Percentiles rank a stretch among this genome's conserved stretches.
phyloP scores from a whole-genome alignment of 1,140 invertebrate species.

The Heterodera carotae region DNA sequence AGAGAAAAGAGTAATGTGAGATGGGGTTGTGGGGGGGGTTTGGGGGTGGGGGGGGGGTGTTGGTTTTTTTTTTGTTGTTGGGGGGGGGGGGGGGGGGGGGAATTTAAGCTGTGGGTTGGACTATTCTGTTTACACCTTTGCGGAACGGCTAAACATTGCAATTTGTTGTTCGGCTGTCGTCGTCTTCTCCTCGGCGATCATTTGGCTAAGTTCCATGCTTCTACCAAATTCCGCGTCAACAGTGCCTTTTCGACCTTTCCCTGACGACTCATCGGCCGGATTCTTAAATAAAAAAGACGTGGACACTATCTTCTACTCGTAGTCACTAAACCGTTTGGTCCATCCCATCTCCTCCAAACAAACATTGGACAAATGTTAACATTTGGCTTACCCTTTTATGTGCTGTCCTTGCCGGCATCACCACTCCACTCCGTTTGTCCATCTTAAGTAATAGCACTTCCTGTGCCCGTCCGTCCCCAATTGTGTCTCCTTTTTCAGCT shows the following conservation, averaged over 20 bases:
- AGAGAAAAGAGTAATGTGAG: too few relatives aligned
- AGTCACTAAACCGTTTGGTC: too few relatives aligned
- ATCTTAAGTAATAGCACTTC: slow-evolving; percentile 58
- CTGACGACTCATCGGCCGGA: not conserved
- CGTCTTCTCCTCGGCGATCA: slow-evolving; percentile 81
- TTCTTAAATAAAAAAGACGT: slow-evolving; percentile 11
- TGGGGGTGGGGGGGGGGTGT: too few relatives aligned
- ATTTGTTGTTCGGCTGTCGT: slow-evolving; percentile 80
- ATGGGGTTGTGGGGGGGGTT: too few relatives aligned
- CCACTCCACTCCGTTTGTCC: slow-evolving; percentile 50
- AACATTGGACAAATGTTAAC: slow-evolving; percentile 13
- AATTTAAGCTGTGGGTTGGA: too few relatives aligned
- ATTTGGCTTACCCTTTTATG: not conserved
- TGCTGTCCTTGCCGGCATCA: slow-evolving; percentile 37
- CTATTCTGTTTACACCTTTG: too few relatives aligned
- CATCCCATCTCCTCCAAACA: too few relatives aligned
- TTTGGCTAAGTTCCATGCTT: slow-evolving; percentile 48
- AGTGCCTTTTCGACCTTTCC: slow-evolving; percentile 19
- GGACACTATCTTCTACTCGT: too few relatives aligned
- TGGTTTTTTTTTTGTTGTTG: too few relatives aligned
- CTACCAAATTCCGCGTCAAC: slow-evolving; percentile 52
- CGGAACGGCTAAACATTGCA: slow-evolving; percentile 77
- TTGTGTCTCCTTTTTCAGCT: slow-evolving; percentile 33
- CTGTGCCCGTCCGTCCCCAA: slow-evolving; percentile 30
- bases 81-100: too few relatives aligned